Evolutionary conservation across 2,797 vertebrate species (phyloP), one percentile per base, ranked within the genome.

Genomic region (Chelidonichthys spinosus): DNA sequence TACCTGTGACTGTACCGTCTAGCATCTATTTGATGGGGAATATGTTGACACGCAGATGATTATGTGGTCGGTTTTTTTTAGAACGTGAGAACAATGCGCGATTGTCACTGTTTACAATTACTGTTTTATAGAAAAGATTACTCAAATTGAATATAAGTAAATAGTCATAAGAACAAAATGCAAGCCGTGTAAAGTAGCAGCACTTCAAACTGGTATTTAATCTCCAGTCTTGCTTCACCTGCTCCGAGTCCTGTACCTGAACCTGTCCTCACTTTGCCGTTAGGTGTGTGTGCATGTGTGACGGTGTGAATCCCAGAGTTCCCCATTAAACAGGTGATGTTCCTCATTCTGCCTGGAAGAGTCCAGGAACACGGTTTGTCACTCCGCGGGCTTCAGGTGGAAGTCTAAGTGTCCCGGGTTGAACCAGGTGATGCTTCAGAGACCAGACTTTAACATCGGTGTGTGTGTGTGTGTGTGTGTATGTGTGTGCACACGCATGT

Each of bases 1-100:
- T 79, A 82, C 86, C 86, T 89, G 87, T 62, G 80, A 73, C 76
- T 44, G 52, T 43, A 82, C 81, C 78, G 3, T 53, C 43, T 70
- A 78, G 85, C 63, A 17, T 81, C 43, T 63, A 2, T 9, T 53
- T 84, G 67, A 87, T 79, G 86, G 63, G 72, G 71, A 84, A 77
- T 35, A 47, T 83, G 78, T 77, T 78, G 37, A 79, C 61, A 32
- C 1, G 15, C 49, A 53, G 70, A 53, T 82, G 50, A 81, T 84
- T 73, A 36, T 63, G 50, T 8, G 39, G n/a, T 54, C 54, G 61
- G 61, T 76, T 87, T 39, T 25, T 25, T 25, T 25, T 25, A 25
- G 25, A 25, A 25, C 25, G 25, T 7, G 44, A 36, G n/a, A 44
- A 37, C 7, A 18, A 25, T 4, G 32, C 42, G 42, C 14, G 15